These are phyloP conservation scores for Arvicanthis niloticus DNA, from an alignment of 2,113 vertebrate species.

Conservation along the genomic window DNA sequence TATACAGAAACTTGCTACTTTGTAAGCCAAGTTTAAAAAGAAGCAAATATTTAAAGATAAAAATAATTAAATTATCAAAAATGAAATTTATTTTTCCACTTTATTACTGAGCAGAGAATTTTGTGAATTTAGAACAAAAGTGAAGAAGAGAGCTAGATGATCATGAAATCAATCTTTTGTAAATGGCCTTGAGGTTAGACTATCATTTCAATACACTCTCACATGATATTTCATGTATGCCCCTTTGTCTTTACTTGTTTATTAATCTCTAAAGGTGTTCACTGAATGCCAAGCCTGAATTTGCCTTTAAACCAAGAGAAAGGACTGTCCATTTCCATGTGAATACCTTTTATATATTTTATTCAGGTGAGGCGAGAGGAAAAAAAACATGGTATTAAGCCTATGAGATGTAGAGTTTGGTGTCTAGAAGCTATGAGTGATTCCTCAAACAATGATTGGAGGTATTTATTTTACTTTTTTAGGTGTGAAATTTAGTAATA, in stretches of 20 bases:
- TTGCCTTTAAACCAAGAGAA: neutral
- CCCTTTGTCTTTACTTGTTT: neutral
- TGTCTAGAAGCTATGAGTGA: neutral
- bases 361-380: neutral
- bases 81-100: neutral
- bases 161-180: neutral
- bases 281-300: neutral
- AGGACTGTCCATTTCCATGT: neutral
- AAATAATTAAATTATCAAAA: neutral
- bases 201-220: neutral
- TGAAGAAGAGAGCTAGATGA: accelerated
- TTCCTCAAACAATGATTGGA: neutral
- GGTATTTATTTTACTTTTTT: neutral
- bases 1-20: neutral
- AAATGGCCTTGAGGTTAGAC: neutral
- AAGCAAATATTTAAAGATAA: neutral
- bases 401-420: neutral
- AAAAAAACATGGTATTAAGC: neutral
- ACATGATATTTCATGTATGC: neutral
- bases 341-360: neutral
- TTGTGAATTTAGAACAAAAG: neutral
- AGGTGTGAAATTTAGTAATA: constrained; percentile 10
- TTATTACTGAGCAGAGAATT: neutral
- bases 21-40: neutral
- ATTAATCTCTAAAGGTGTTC: neutral